Evolutionary conservation across 1,140 invertebrate species (phyloP).

Genomic region (Tachypleus tridentatus): DNA sequence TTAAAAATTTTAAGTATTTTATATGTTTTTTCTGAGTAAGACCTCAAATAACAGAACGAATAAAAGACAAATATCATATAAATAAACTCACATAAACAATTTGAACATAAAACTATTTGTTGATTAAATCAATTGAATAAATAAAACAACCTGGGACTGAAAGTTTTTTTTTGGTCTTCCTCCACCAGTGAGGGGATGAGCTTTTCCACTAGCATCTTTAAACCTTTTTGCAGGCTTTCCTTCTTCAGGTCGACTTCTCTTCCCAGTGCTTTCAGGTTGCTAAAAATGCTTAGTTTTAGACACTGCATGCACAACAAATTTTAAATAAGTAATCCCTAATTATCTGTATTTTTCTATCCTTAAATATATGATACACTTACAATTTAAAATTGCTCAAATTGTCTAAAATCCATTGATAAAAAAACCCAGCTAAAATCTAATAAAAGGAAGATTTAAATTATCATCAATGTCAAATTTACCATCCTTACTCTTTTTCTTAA

Average conservation of each 20-base stretch:
- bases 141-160: not conserved
- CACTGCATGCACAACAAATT: too few species aligned
- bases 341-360: too few species aligned
- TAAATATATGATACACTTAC: too few species aligned
- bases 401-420: too few species aligned
- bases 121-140: not conserved
- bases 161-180: slow-evolving; percentile 5
- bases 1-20: not conserved
- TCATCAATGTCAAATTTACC: too few species aligned
- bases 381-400: too few species aligned
- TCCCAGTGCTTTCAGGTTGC: not conserved
- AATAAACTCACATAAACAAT: not conserved
- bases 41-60: not conserved
- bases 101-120: not conserved
- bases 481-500: too few species aligned
- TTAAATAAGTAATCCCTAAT: too few species aligned
- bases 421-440: too few species aligned
- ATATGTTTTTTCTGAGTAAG: not conserved
- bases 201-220: slow-evolving; percentile 3
- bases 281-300: too few species aligned
- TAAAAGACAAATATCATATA: not conserved
- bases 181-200: slow-evolving; percentile 2
- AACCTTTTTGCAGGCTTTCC: slow-evolving; percentile 4
- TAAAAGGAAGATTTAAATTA: too few species aligned
- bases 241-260: not conserved